Evolutionary conservation across 2,888 invertebrate genomes (phyloP).

Genomic region (Eulithis testata): DNA sequence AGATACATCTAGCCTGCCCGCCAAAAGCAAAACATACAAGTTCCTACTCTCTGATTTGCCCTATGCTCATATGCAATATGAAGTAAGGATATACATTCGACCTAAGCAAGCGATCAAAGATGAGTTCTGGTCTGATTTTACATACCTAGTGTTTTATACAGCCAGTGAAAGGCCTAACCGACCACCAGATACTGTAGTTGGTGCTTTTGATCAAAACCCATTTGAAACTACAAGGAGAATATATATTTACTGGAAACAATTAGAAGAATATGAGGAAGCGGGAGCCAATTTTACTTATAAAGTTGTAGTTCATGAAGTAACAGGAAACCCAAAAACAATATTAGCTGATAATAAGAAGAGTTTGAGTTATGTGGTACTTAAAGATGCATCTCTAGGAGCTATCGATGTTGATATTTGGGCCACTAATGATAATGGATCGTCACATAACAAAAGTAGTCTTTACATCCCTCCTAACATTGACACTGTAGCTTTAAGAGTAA

Average conservation of each 20-base stretch:
- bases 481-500: conserved; percentile 69
- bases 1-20: conserved; percentile 59
- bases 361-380: conserved; percentile 84
- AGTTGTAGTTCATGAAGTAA: conserved; percentile 70
- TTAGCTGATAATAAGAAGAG: conserved; percentile 81
- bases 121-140: conserved; percentile 89
- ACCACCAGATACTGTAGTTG: conserved; percentile 88
- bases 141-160: conserved; percentile 85
- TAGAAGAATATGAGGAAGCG: conserved; percentile 88
- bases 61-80: conserved; percentile 88
- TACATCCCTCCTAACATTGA: conserved; percentile 85
- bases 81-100: conserved; percentile 88
- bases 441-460: conserved; percentile 82
- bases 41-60: conserved; percentile 82
- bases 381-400: conserved; percentile 72
- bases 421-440: conserved; percentile 85
- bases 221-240: conserved; percentile 84
- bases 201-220: conserved; percentile 88
- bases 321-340: conserved; percentile 59
- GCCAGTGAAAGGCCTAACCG: conserved; percentile 84
- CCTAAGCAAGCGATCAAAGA: conserved; percentile 79
- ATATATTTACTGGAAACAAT: conserved; percentile 91
- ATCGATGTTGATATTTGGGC: conserved; percentile 85
- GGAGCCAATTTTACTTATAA: conserved; percentile 90
- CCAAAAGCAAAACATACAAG: conserved; percentile 65